These are phyloP conservation scores for Dolichotis patagonum DNA, from an alignment of 2,113 vertebrate genomes.

Conservation along the genomic window DNA sequence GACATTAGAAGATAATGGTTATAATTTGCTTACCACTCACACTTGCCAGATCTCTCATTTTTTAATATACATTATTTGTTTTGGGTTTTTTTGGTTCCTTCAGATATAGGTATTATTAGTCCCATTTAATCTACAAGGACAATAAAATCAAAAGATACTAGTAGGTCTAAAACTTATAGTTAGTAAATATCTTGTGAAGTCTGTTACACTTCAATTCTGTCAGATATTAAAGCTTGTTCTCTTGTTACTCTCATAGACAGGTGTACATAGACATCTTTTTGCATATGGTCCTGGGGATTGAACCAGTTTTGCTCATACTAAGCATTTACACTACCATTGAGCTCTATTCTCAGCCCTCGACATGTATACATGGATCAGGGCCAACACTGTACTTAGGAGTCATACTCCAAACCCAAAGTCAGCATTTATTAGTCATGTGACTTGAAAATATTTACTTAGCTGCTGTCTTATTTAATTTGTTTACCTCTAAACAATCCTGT, in stretches of 20 bases:
- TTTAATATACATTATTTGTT: not conserved
- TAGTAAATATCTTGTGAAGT: not conserved
- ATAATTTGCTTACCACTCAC: not conserved
- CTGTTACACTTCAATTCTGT: not conserved
- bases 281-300: not conserved
- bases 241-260: not conserved
- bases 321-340: not conserved
- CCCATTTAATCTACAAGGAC: not conserved
- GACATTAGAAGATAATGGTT: not conserved
- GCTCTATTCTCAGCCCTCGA: not conserved
- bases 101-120: not conserved
- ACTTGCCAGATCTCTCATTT: not conserved
- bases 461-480: not conserved
- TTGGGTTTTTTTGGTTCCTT: constrained; percentile 13
- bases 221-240: not conserved
- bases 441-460: not conserved
- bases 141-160: not conserved
- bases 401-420: not conserved
- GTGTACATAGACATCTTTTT: not conserved
- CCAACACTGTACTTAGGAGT: not conserved
- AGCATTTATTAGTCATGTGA: not conserved
- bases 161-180: not conserved
- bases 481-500: not conserved
- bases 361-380: accelerated
- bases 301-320: not conserved